Evolutionary conservation across 1,140 invertebrate genomes (phyloP).

Genomic region (Drosophila murphyi): DNA sequence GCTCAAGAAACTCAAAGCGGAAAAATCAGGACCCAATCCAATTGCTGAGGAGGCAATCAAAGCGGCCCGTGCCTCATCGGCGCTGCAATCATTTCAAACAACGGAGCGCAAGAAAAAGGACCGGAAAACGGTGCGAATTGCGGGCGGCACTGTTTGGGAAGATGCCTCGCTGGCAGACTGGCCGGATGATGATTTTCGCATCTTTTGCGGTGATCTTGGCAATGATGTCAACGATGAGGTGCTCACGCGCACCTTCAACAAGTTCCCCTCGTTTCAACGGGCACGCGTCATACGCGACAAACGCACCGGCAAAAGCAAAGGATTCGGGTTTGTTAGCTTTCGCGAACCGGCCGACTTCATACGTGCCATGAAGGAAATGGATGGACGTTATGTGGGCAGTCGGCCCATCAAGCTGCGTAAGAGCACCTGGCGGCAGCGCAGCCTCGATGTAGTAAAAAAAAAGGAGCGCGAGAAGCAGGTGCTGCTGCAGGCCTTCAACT

Average conservation of each 20-base stretch:
- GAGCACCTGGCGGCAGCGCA: conserved; percentile 97
- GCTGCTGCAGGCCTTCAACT: conserved; percentile 88
- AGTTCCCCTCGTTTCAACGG: conserved; percentile 96
- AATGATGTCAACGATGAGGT: conserved; percentile 99
- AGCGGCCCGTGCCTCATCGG: conserved; percentile 87
- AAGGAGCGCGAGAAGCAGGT: conserved; percentile 96
- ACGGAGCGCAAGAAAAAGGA: conserved; percentile 88
- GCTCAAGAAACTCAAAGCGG: conserved; percentile 88
- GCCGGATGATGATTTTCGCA: conserved; percentile 98
- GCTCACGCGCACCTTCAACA: conserved; percentile 95
- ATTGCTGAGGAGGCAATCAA: conserved; percentile 88
- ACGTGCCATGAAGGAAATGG: conserved; percentile 99
- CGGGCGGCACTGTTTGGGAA: conserved; percentile 97
- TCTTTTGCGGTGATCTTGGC: conserved; percentile 99
- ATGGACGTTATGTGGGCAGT: conserved; percentile 98
- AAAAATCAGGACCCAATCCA: conserved; percentile 87
- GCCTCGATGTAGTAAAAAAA: conserved; percentile 96
- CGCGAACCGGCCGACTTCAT: conserved; percentile 99
- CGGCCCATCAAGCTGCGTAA: conserved; percentile 98
- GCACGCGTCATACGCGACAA: conserved; percentile 99
- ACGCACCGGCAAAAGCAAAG: conserved; percentile 98
- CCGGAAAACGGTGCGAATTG: conserved; percentile 90
- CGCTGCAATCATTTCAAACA: conserved; percentile 85
- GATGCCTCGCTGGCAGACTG: conserved; percentile 95
- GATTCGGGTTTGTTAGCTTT: conserved; percentile 99